Evolutionary conservation across 1,140 invertebrate species (phyloP), one percentile per base, ranked within the genome.

Genomic region (Neodiprion lecontei): DNA sequence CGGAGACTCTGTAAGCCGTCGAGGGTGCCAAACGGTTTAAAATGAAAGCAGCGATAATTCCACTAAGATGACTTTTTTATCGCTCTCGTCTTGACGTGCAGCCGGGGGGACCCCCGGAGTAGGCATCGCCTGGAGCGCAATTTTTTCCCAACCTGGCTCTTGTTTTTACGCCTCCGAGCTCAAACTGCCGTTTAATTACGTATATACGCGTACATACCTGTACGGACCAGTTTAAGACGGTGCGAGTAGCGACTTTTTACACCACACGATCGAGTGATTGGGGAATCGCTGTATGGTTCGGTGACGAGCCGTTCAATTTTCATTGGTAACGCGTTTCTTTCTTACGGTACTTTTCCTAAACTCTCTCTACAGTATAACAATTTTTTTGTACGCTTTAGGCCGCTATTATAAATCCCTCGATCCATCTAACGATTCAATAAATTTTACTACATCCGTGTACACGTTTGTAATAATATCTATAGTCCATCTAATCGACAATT

Each of bases 111-210:
- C 28, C 53, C 53, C 53, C 53, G 53, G n/a, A 61, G 53, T 61
- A 61, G 53, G 53, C 7, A 17, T 14, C 11, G 53, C 53, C 53
- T 61, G 53, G 53, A 17, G 53, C 53, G 11, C n/a, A 61, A 61
- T 61, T 61, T 61, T 61, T 61, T 61, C 53, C n/a, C 53, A 61
- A 61, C 53, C 53, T 11, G 53, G 53, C 53, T 61, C 53, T 17
- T 61, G 11, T 61, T 61, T 12, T 61, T 61, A 40, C 53, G 53
- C 11, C 53, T 61, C 53, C 53, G n/a, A 61, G 53, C 53, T 14
- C 53, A 61, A 61, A 61, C 53, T 61, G 53, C 53, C 53, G 53
- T 61, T 61, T 61, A 61, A 61, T 61, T 61, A 61, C 53, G 53
- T 7, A 61, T 9, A 40, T 61, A 61, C 53, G n/a, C 53, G 11